phyloP scores from a whole-genome alignment of 2,888 invertebrate genomes.

The Bembecia ichneumoniformis region DNA sequence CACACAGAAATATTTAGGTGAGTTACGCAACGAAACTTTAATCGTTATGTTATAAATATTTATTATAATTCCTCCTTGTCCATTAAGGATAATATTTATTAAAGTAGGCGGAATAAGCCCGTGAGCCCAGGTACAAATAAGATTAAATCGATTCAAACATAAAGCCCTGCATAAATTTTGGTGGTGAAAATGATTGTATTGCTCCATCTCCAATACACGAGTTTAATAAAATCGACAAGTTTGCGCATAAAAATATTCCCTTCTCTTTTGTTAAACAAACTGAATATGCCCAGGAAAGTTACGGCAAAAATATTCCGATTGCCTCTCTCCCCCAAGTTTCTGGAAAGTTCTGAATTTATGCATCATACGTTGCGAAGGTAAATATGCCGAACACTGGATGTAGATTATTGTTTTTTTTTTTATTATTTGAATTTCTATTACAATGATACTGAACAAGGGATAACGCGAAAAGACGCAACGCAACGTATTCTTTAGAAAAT shows the following conservation, averaged over 20 bases:
- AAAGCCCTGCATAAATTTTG: not conserved
- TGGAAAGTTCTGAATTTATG: constrained; percentile 6
- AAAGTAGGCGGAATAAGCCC: no score
- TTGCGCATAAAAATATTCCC: not conserved
- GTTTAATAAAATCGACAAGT: constrained; percentile 4
- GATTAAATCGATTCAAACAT: no score
- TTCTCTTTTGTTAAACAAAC: constrained; percentile 3
- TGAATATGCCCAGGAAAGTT: constrained; percentile 3
- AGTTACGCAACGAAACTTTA: no score
- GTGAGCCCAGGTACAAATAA: no score
- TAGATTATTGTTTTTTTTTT: constrained; percentile 6
- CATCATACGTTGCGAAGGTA: constrained; percentile 7
- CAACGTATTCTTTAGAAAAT: no score
- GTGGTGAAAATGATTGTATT: not conserved
- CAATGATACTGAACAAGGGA: no score
- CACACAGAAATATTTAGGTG: no score
- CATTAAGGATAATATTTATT: no score
- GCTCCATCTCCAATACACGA: not conserved
- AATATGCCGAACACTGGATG: constrained; percentile 4
- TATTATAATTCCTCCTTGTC: no score
- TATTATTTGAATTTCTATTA: not conserved
- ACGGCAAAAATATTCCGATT: constrained; percentile 7
- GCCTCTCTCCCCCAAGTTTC: constrained; percentile 2
- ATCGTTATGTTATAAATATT: no score
- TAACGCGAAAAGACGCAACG: no score